Evolutionary conservation across 64 coral and sea anemone genomes (phyloP), one percentile per base, ranked within the genome.

Genomic region (Stylophora pistillata): DNA sequence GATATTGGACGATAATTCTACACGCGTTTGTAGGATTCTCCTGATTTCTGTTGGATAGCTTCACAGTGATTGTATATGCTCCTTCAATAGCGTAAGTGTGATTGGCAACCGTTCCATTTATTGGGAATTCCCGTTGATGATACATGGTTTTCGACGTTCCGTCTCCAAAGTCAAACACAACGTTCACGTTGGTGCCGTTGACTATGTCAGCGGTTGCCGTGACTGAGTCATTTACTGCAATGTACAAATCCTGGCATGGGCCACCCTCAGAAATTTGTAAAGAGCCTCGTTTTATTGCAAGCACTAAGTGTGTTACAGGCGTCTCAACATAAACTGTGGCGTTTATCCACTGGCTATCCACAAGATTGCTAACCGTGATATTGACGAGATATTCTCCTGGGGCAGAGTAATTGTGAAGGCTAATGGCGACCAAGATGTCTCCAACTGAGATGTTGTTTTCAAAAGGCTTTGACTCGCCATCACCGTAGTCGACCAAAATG

Each of bases 101-200:
- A 9, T 78, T 77, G 11, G 52, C 18, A n/a, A 29, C 70, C 60
- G 54, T 71, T n/a, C 90, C 90, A 15, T 54, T 27, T 20, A 56
- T 28, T 13, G 78, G 53, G 17, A 91, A 91, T 55, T 73, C 56
- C 27, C 82, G 59, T 56, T 64, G 34, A 11, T 32, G 77, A 4
- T 74, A 77, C 21, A 0, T 69, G 1, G 12, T 54, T 3, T 14
- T 55, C 34, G 58, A 34, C 0, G 18, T 63, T 1, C 56, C 59
- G 14, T 86, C 81, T 47, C 89, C 89, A 91, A 85, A 91, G 55
- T 85, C 33, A 12, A 82, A 57, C 1, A 28, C 11, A 18, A 52
- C 72, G 53, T 85, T 85, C 0, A 91, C 30, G 47, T 91, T 91
- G 23, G 89, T 91, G 31, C 81, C 81, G 66, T 91, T 91, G 20